A percentile compares a stretch with the other conserved stretches of the same genome.
These are phyloP conservation scores for Trichogramma evanescens DNA, from an alignment of 2,888 invertebrate species.

Conservation along the genomic window DNA sequence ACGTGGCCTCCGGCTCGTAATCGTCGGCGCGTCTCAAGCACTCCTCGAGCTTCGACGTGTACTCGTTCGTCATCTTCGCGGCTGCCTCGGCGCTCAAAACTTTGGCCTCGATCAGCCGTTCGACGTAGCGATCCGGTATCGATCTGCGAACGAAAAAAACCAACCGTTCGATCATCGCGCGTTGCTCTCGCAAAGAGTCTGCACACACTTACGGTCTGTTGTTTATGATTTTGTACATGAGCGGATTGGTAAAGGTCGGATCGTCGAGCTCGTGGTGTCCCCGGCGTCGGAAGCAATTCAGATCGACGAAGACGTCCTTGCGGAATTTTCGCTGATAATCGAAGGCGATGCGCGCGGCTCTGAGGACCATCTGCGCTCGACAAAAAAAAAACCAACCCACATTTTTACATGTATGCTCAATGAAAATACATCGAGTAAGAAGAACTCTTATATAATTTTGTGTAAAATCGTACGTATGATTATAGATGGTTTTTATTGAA, in stretches of 20 bases:
- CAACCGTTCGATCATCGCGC: too few relatives aligned
- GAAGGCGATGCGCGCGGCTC: slow-evolving; percentile 78
- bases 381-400: background rate
- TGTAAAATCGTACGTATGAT: too few relatives aligned
- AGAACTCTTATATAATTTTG: too few relatives aligned
- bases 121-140: slow-evolving; percentile 75
- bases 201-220: slow-evolving; percentile 55
- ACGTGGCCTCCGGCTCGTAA: slow-evolving; percentile 51
- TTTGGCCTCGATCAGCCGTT: slow-evolving; percentile 56
- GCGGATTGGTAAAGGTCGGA: slow-evolving; percentile 93
- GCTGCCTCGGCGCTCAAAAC: slow-evolving; percentile 59
- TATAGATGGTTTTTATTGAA: too few relatives aligned
- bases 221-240: slow-evolving; percentile 72
- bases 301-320: slow-evolving; percentile 84
- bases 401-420: too few relatives aligned
- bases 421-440: too few relatives aligned
- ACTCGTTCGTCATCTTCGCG: slow-evolving; percentile 53
- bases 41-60: slow-evolving; percentile 61
- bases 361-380: slow-evolving; percentile 61
- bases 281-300: slow-evolving; percentile 87
- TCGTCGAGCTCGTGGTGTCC: slow-evolving; percentile 98
- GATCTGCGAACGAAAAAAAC: slow-evolving; percentile 51
- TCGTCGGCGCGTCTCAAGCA: slow-evolving; percentile 58
- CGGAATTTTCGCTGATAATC: slow-evolving; percentile 81
- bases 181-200: too few relatives aligned